Evolutionary conservation across 2,113 vertebrate species (phyloP).

Genomic region (Anthoscopus minutus): DNA sequence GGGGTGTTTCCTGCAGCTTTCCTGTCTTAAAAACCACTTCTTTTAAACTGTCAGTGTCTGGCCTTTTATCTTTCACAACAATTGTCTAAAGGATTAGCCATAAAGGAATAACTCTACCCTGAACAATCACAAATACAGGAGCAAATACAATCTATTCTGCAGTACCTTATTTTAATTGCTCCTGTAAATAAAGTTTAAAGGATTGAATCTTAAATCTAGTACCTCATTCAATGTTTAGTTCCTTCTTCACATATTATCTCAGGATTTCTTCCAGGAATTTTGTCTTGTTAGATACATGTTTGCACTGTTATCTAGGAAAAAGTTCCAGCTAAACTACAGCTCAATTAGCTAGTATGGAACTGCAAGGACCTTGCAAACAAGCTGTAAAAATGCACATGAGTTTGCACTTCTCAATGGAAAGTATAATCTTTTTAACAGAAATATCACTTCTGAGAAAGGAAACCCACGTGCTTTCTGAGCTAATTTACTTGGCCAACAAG

Average conservation of each 20-base stretch:
- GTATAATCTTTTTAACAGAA: background rate
- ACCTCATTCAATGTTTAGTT: background rate
- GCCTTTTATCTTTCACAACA: background rate
- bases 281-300: background rate
- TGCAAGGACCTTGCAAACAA: background rate
- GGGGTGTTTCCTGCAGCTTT: background rate
- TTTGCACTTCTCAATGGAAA: background rate
- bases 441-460: background rate
- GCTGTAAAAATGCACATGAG: background rate
- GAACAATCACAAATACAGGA: background rate
- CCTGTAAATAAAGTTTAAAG: background rate
- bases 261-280: background rate
- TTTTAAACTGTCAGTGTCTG: background rate
- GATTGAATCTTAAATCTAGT: background rate
- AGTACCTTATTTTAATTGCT: background rate
- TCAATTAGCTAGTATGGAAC: background rate
- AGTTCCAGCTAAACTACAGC: background rate
- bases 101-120: background rate
- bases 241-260: background rate
- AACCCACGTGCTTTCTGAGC: background rate
- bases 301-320: background rate
- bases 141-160: background rate
- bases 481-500: background rate
- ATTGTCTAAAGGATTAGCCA: background rate
- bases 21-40: background rate